A percentile compares a stretch with the other conserved stretches of the same genome.
Evolutionary conservation across 2,888 invertebrate genomes (phyloP).

Genomic region (Blastobasis adustella): DNA sequence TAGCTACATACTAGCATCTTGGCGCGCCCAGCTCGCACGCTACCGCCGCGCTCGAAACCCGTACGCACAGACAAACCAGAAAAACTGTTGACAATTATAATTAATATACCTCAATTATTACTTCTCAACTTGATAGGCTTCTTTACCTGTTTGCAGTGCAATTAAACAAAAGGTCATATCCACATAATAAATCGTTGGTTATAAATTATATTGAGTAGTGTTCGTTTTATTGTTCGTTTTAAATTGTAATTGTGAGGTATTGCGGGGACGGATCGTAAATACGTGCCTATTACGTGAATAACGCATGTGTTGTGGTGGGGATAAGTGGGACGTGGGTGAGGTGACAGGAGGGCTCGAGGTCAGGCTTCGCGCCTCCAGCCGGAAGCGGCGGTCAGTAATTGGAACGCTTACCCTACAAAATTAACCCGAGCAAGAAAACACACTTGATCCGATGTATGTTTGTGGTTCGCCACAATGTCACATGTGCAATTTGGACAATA

Average conservation of each 20-base stretch:
- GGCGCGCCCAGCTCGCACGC: slow-evolving; percentile 24
- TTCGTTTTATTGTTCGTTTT: background rate
- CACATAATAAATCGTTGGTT: slow-evolving; percentile 22
- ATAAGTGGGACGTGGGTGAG: slow-evolving; percentile 1
- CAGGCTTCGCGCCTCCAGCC: slow-evolving; percentile 52
- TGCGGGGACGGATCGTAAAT: too few relatives aligned
- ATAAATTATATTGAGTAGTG: slow-evolving; percentile 14
- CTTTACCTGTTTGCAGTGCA: slow-evolving; percentile 22
- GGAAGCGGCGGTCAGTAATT: slow-evolving; percentile 60
- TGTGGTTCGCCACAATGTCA: too few relatives aligned
- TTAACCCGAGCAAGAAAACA: slow-evolving; percentile 13
- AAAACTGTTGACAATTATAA: slow-evolving; percentile 26
- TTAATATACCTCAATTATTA: slow-evolving; percentile 25
- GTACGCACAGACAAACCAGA: slow-evolving; percentile 20
- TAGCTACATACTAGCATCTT: background rate
- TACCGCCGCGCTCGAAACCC: slow-evolving; percentile 13
- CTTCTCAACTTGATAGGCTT: slow-evolving; percentile 17
- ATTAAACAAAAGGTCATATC: slow-evolving; percentile 31
- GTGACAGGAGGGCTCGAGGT: slow-evolving; percentile 14
- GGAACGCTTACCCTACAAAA: slow-evolving; percentile 33
- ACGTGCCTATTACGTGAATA: background rate
- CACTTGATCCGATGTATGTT: too few relatives aligned
- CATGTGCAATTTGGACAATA: too few relatives aligned
- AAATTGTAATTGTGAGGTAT: too few relatives aligned
- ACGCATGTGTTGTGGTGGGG: background rate